Base-by-base conservation (phyloP, 1,140 invertebrate species). In the Drosophila parvula region DNA sequence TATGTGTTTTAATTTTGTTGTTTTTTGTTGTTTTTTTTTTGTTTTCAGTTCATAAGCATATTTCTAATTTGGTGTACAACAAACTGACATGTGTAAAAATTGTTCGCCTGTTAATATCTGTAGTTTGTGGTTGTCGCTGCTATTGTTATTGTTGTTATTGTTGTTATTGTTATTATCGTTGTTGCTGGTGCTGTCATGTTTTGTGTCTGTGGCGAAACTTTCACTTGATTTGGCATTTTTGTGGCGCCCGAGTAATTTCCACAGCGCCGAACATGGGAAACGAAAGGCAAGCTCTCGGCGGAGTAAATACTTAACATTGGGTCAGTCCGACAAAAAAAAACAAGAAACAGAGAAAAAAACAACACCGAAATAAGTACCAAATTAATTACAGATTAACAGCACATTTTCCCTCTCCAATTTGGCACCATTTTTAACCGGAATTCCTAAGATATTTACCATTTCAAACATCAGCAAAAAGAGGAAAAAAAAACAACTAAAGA, bases 201-300 rank as follows among this genome's bases (percentile, higher is more conserved):
- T 69, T 60, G n/a, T 76, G 69, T 71, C 70, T 48, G 70, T 59
- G 74, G 62, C 62, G 41, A 62, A 83, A 86, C 83, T 86, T 86
- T 86, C 83, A 86, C 83, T 86, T 88, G 84, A 59, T 78, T 69
- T 70, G 64, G 64, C 65, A 78, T 78, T 78, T 78, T 57, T 78
- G 75, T 77, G 74, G 74, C 74, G 74, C 60, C 62, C 73, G 48
- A 76, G 71, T 76, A 75, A 76, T 75, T 76, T 76, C 47, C 62
- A 68, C 62, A 53, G 32, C 43, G 34, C 43, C 73, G 38, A 74
- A 57, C 71, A 75, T 75, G 73, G 74, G 73, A 76, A 74, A 57
- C 51, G 48, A 56, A 32, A 43, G 45, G 27, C 60, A 43, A 38
- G 64, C 64, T 47, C 28, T 38, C 34, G 30, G 47, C 60, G 34